Evolutionary conservation across 2,888 invertebrate species (phyloP), one percentile per base, ranked within the genome.

Genomic region (Hydroisotoma schaefferi): DNA sequence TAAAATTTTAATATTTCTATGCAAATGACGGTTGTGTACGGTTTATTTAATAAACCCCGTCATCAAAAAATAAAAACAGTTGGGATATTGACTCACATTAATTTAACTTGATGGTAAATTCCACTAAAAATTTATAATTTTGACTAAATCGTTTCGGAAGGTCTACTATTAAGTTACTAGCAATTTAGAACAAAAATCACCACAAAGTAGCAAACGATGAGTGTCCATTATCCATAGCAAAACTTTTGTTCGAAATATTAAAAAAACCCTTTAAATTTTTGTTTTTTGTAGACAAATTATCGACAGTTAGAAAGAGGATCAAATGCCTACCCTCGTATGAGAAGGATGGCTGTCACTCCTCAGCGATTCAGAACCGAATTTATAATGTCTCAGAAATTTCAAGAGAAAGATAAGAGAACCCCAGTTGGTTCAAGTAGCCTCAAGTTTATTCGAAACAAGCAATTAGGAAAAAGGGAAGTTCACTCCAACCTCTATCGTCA

Each of bases 231-330:
- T 10, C 2, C 6, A 18, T 29, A 6, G 5, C 20, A 40, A 27
- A 27, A 5, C 20, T 23, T 26, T 27, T 37, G 37, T 52, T n/a
- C 46, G 46, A 48, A 3, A 15, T 23, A 10, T 44, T 40, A 37
- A 8, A 38, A 12, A 28, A n/a, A 37, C n/a, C n/a, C n/a, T 46
- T 55, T 18, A 46, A 37, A 47, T 48, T 33, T 10, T 10, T 29
- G 47, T 37, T 44, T n/a, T 29, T 46, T 33, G 4, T 26, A 64
- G 67, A 57, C 57, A 22, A 67, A 62, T 25, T 67, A 67, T 44
- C 38, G 64, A n/a, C 67, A 67, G 33, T 57, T 67, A 48, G 67
- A 67, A 27, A 44, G 67, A 28, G 67, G 67, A 20, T 33, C 28
- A 10, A 54, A 59, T 23, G 57, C 59, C 44, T 64, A 62, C n/a